phyloP scores from a whole-genome alignment of 2,888 invertebrate species.

The Leptinotarsa tumamoca region DNA sequence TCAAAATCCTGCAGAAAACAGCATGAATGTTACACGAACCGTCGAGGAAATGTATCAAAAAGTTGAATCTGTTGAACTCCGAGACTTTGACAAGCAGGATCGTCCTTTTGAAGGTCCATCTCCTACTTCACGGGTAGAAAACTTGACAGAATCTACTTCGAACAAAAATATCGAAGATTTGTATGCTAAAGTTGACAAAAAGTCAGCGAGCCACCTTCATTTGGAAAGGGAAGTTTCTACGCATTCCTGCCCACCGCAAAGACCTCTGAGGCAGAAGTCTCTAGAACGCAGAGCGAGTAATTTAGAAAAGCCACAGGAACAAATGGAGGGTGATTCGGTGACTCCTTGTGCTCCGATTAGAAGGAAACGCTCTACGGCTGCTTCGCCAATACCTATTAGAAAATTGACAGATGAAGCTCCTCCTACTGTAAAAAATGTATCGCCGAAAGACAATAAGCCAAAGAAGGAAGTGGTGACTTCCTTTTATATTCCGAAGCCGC shows the following conservation, averaged over 20 bases:
- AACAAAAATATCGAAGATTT: constrained; percentile 20
- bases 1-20: not conserved
- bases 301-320: not conserved
- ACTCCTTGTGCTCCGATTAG: constrained; percentile 51
- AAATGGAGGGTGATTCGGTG: not conserved
- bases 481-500: constrained; percentile 51
- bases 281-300: constrained; percentile 55
- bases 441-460: constrained; percentile 39
- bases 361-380: constrained; percentile 49
- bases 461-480: constrained; percentile 53
- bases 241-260: constrained; percentile 44
- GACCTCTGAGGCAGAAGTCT: constrained; percentile 57
- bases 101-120: too few relatives aligned
- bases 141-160: not conserved
- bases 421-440: constrained; percentile 41
- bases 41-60: not conserved
- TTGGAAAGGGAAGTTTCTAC: not conserved
- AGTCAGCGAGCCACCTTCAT: not conserved
- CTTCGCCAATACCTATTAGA: constrained; percentile 49
- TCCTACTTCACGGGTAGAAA: not conserved
- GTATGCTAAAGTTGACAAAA: constrained; percentile 54
- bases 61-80: not conserved
- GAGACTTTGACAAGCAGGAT: not conserved
- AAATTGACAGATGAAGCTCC: not conserved
- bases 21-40: not conserved